Conservation (phyloP, 1,140 invertebrate genomes). For the Bombus confusus region DNA sequence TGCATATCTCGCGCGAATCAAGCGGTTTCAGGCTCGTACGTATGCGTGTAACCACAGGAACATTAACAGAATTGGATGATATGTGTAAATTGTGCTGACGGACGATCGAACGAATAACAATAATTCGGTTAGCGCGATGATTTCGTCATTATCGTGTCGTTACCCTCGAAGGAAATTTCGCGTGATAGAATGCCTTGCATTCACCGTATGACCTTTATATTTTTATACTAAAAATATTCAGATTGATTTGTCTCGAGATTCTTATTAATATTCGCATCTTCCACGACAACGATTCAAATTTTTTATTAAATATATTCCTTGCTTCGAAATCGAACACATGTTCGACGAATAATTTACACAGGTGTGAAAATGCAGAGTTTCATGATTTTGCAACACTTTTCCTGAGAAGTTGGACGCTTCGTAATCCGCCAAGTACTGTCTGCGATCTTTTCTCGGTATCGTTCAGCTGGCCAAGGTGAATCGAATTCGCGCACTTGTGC, state of each 20-base stretch:
- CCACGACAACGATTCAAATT: not conserved
- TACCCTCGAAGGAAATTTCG: not conserved
- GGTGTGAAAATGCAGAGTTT: not conserved
- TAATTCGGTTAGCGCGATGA: slow-evolving; percentile 4
- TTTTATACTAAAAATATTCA: not conserved
- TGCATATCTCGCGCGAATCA: slow-evolving; percentile 32
- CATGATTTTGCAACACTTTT: not conserved
- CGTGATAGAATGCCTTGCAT: not conserved
- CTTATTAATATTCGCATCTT: not conserved
- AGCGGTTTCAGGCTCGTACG: slow-evolving; percentile 1
- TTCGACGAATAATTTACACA: not conserved
- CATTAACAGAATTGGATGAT: slow-evolving; percentile 14
- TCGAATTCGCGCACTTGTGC: slow-evolving; percentile 27
- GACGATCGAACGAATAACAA: slow-evolving; percentile 6
- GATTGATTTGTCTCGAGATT: not conserved
- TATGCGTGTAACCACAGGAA: not conserved
- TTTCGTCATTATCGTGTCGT: not conserved
- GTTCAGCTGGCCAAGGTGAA: slow-evolving; percentile 34
- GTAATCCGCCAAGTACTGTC: not conserved
- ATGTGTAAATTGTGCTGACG: not conserved
- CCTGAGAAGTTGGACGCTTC: not conserved
- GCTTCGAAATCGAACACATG: not conserved
- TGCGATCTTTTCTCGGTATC: not conserved
- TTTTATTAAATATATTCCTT: not conserved
- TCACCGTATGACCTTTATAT: too few species aligned